phyloP scores from a whole-genome alignment of 2,888 invertebrate genomes.

The Lasioglossum oenotherae region DNA sequence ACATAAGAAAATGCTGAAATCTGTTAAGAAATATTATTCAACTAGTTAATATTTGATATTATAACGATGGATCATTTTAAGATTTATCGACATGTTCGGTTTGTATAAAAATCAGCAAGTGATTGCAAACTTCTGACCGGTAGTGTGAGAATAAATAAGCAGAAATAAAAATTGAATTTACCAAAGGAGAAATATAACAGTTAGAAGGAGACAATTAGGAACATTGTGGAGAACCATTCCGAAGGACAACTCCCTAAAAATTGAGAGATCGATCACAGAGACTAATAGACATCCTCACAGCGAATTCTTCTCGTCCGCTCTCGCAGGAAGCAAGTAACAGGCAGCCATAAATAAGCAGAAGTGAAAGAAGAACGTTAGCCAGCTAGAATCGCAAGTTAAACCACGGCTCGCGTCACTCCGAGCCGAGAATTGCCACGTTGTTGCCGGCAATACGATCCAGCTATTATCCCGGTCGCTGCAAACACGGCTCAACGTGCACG shows the following conservation, averaged over 20 bases:
- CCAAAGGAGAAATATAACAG: no score
- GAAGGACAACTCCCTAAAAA: neutral
- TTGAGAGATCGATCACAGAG: neutral
- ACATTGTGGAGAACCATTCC: no score
- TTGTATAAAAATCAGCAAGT: no score
- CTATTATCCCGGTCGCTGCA: conserved; percentile 45
- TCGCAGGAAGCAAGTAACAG: neutral
- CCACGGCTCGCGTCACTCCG: neutral
- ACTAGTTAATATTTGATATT: no score
- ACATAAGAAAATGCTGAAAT: no score
- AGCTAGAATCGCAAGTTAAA: neutral
- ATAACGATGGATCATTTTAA: no score
- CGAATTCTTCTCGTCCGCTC: neutral
- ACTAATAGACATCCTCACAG: neutral
- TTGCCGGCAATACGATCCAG: conserved; percentile 53
- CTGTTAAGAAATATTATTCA: no score
- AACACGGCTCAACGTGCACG: conserved; percentile 41
- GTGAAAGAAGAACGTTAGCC: neutral
- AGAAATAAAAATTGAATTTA: no score
- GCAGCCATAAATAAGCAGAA: neutral
- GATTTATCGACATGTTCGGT: no score
- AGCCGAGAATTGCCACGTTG: conserved; percentile 50
- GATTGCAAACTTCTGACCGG: no score
- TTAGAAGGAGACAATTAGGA: no score
- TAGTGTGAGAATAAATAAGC: no score